A percentile compares a stretch with the other conserved stretches of the same genome.
phyloP scores from a whole-genome alignment of 1,140 invertebrate genomes.

The Coptotermes formosanus region DNA sequence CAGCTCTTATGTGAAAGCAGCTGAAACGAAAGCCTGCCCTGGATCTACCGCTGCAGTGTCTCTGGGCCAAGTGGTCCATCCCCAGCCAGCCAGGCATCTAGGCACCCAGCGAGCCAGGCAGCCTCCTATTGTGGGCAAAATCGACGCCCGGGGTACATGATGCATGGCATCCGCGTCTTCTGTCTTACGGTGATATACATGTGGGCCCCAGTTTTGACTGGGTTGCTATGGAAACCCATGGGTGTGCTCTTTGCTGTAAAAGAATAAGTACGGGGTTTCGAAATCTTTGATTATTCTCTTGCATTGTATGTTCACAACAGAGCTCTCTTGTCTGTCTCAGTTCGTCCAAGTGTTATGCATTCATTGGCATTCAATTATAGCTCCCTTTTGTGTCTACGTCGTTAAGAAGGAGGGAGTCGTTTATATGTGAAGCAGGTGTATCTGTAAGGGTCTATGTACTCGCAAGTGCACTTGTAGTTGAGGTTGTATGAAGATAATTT shows the following conservation, averaged over 20 bases:
- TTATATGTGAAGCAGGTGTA: too few relatives aligned
- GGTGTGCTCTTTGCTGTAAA: not conserved
- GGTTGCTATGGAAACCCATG: slow-evolving; percentile 1
- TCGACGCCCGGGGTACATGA: slow-evolving; percentile 5
- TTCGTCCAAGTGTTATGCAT: not conserved
- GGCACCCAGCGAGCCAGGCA: not conserved
- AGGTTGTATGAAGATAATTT: too few relatives aligned
- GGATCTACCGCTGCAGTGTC: not conserved
- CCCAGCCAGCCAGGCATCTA: not conserved
- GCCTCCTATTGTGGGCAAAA: not conserved
- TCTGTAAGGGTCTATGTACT: too few relatives aligned
- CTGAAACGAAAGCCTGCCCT: not conserved
- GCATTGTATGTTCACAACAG: not conserved
- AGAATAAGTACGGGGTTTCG: not conserved
- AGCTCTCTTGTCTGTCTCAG: not conserved
- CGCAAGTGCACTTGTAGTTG: too few relatives aligned
- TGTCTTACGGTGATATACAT: too few relatives aligned
- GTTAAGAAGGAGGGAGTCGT: too few relatives aligned
- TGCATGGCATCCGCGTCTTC: not conserved
- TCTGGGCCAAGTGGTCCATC: not conserved
- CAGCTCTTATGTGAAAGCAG: too few relatives aligned
- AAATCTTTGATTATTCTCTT: not conserved
- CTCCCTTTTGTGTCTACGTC: not conserved
- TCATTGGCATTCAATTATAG: not conserved
- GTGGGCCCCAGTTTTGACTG: not conserved